These are phyloP conservation scores for Anhinga rufa DNA, from an alignment of 2,113 vertebrate genomes.

Conservation along the genomic window DNA sequence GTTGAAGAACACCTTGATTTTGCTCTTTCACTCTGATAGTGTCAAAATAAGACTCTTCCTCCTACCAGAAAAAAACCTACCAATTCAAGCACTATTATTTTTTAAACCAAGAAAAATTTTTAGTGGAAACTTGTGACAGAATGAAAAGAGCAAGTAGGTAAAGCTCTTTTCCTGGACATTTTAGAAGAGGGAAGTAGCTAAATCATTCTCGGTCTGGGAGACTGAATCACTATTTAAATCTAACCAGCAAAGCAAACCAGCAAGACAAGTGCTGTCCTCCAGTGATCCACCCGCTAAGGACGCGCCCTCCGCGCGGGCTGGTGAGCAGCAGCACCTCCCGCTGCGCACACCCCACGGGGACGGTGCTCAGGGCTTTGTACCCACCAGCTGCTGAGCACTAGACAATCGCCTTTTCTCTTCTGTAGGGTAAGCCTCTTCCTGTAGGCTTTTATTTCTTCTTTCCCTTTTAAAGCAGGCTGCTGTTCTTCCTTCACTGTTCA, in stretches of 20 bases:
- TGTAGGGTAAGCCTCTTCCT: background rate
- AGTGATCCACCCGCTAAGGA: background rate
- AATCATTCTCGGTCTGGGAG: background rate
- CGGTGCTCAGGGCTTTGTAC: background rate
- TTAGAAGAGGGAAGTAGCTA: background rate
- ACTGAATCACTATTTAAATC: background rate
- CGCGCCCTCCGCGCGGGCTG: background rate
- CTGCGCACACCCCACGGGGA: background rate
- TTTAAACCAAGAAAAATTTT: background rate
- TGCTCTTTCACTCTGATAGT: background rate
- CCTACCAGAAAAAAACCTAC: background rate
- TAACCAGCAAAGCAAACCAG: background rate
- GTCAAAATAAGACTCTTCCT: background rate
- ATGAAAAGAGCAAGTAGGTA: background rate
- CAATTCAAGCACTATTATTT: background rate
- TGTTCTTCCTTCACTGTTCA: conserved; percentile 19
- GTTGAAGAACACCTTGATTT: background rate
- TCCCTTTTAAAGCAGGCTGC: conserved; percentile 1
- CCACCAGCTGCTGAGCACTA: background rate
- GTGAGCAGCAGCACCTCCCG: background rate
- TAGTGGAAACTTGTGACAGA: background rate
- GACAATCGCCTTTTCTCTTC: background rate
- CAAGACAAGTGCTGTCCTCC: background rate
- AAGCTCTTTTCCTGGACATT: background rate
- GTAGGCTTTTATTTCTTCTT: conserved; percentile 20